Conservation (phyloP, 2,113 vertebrate genomes). For the Mola mola region DNA sequence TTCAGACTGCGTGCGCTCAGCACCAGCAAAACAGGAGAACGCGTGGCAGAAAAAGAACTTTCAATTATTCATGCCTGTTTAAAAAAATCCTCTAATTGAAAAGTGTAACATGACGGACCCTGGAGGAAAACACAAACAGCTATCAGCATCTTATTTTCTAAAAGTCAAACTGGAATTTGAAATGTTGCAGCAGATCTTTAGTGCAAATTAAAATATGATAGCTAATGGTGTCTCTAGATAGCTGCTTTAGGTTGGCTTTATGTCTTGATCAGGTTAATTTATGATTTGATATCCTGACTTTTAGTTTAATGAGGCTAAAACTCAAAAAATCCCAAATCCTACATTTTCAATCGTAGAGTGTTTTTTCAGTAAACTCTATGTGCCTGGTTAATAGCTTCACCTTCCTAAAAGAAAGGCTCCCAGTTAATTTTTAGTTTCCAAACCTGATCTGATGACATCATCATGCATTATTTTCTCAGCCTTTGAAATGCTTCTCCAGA, state of each 20-base stretch:
- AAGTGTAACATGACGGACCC: slow-evolving; percentile 45
- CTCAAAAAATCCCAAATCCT: neutral
- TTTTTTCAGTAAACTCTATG: neutral
- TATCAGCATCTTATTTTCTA: slow-evolving; percentile 43
- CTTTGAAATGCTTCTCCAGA: slow-evolving; percentile 3
- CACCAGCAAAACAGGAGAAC: slow-evolving; percentile 43
- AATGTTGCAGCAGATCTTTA: slow-evolving; percentile 25
- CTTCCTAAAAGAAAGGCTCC: neutral
- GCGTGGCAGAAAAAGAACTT: slow-evolving; percentile 50
- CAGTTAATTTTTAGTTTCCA: slow-evolving; percentile 5
- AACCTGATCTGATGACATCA: slow-evolving; percentile 6
- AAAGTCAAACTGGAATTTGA: slow-evolving; percentile 39
- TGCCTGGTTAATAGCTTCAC: neutral
- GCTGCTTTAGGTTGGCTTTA: neutral
- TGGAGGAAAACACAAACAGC: slow-evolving; percentile 50
- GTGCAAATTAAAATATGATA: slow-evolving; percentile 15
- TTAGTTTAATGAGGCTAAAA: neutral
- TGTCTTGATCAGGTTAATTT: too few relatives aligned
- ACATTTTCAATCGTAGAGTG: neutral
- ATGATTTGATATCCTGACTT: too few relatives aligned
- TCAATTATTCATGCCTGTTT: slow-evolving; percentile 67
- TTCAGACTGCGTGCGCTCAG: slow-evolving; percentile 52
- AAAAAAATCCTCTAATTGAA: slow-evolving; percentile 51
- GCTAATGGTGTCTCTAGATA: neutral
- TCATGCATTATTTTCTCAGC: neutral